Percentiles rank a stretch among this genome's conserved stretches.
Evolutionary conservation across 2,888 invertebrate species (phyloP).

Genomic region (Halictus quadricinctus): DNA sequence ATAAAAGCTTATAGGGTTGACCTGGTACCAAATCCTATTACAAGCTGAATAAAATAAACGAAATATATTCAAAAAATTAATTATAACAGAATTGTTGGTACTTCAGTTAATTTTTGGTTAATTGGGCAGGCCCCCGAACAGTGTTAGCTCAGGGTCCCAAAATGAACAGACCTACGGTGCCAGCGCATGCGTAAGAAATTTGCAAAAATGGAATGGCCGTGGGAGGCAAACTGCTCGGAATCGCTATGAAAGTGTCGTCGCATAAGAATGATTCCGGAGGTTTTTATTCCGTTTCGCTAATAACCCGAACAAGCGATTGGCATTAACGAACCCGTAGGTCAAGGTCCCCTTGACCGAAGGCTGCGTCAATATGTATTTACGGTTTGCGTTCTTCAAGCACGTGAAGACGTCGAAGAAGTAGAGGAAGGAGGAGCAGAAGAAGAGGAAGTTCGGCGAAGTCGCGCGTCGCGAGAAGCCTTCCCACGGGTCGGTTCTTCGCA

Average conservation of each 20-base stretch:
- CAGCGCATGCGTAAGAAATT: neutral
- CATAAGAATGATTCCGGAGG: neutral
- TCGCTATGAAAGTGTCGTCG: neutral
- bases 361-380: slow-evolving; percentile 1
- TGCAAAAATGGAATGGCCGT: neutral
- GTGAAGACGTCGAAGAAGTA: neutral
- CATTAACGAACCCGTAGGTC: slow-evolving; percentile 49
- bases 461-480: neutral
- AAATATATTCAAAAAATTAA: no score
- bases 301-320: slow-evolving; percentile 48
- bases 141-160: no score
- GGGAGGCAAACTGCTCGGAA: neutral
- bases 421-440: neutral
- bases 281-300: slow-evolving; percentile 24
- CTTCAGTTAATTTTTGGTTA: no score
- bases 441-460: slow-evolving; percentile 12
- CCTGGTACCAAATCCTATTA: no score
- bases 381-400: slow-evolving; percentile 5
- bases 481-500: slow-evolving; percentile 10
- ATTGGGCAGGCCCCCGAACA: no score
- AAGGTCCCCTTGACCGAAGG: slow-evolving; percentile 18
- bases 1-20: no score
- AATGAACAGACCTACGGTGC: no score
- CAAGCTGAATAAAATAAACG: no score
- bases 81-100: no score